Evolutionary conservation across 2,888 invertebrate species (phyloP).

Genomic region (Limenitis camilla): DNA sequence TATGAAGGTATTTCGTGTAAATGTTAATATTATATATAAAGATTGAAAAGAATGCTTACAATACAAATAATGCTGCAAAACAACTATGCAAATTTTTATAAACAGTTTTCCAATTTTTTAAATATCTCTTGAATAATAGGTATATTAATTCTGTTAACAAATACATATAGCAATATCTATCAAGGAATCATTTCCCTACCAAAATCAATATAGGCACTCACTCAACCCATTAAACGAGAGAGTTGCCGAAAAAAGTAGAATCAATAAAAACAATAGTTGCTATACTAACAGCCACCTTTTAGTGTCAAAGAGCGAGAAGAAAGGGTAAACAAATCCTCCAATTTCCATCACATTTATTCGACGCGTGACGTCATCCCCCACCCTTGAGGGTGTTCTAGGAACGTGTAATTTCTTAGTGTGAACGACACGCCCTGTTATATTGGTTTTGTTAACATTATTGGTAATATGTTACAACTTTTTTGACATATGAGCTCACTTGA

Average conservation of each 20-base stretch:
- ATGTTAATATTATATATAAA: no score
- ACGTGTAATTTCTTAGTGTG: conserved; percentile 68
- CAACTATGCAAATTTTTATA: no score
- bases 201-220: neutral
- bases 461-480: conserved; percentile 20
- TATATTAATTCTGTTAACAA: no score
- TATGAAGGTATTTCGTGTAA: no score
- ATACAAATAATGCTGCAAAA: no score
- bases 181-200: neutral
- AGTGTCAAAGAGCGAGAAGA: conserved; percentile 73
- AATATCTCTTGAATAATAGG: no score
- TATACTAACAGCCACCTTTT: conserved; percentile 55
- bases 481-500: neutral
- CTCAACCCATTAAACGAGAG: neutral
- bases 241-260: conserved; percentile 17
- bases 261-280: conserved; percentile 43
- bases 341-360: conserved; percentile 75
- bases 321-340: conserved; percentile 76
- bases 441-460: conserved; percentile 53
- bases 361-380: conserved; percentile 43
- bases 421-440: conserved; percentile 61
- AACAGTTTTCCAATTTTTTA: no score
- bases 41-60: no score
- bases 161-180: no score
- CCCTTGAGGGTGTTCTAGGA: conserved; percentile 35